Conservation (phyloP, 2,888 invertebrate genomes). For the Steinernema scapterisci region DNA sequence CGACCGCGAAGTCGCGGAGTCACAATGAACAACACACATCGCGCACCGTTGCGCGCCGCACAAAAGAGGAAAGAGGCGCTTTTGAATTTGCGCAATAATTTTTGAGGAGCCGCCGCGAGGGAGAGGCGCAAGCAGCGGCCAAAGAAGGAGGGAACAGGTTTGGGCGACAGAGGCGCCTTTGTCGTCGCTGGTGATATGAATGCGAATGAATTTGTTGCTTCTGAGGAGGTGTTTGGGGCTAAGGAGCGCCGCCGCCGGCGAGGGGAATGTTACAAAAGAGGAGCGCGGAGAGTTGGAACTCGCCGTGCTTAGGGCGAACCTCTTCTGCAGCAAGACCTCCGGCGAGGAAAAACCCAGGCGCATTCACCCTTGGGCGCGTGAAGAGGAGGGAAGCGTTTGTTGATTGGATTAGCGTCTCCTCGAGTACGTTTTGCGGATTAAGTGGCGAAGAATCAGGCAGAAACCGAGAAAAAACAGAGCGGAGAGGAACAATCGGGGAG, state of each 20-base stretch:
- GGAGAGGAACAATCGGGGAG: too few species aligned
- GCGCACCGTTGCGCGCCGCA: constrained; percentile 29
- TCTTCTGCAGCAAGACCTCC: too few species aligned
- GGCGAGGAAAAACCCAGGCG: background rate
- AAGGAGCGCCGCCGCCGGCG: background rate
- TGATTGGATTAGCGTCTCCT: constrained; percentile 24
- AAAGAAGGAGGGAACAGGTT: constrained; percentile 15
- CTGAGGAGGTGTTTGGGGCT: constrained; percentile 1
- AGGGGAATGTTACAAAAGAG: constrained; percentile 25
- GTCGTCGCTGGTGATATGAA: constrained; percentile 24
- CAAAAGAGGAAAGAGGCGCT: constrained; percentile 23
- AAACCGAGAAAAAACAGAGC: too few species aligned
- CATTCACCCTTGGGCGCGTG: constrained; percentile 7
- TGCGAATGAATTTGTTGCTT: constrained; percentile 26
- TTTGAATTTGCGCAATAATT: constrained; percentile 29
- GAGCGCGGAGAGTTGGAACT: background rate
- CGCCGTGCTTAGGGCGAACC: background rate
- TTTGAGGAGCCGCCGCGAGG: constrained; percentile 12
- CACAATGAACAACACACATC: background rate
- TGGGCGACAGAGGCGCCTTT: constrained; percentile 6
- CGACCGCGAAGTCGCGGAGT: background rate
- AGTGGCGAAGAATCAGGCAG: too few species aligned
- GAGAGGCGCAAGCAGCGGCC: background rate
- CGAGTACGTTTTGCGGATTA: background rate
- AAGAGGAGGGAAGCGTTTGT: constrained; percentile 10